phyloP scores from a whole-genome alignment of 2,797 vertebrate species.

The Acanthopagrus latus region DNA sequence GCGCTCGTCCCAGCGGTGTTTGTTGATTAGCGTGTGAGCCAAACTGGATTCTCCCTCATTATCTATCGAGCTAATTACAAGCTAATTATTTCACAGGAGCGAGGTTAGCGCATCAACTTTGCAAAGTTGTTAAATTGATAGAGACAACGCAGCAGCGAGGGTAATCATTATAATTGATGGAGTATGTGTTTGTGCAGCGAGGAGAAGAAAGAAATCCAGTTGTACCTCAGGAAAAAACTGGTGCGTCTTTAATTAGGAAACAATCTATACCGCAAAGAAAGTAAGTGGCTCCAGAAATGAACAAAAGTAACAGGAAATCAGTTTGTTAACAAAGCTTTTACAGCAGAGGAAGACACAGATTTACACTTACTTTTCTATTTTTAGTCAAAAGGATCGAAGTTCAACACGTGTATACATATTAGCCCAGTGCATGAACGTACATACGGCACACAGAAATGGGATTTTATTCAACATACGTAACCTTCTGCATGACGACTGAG shows the following conservation, averaged over 20 bases:
- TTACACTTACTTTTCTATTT: background rate
- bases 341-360: background rate
- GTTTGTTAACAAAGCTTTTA: background rate
- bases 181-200: conserved; percentile 21
- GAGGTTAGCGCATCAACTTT: conserved; percentile 41
- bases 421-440: background rate
- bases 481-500: background rate
- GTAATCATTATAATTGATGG: conserved; percentile 40
- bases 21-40: conserved; percentile 59
- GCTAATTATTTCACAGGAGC: conserved; percentile 60
- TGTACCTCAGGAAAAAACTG: conserved; percentile 11
- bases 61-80: conserved; percentile 66
- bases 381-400: background rate
- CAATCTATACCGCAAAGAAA: conserved; percentile 30
- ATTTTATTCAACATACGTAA: background rate
- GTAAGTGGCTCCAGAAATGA: conserved; percentile 1
- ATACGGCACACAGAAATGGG: background rate
- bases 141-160: conserved; percentile 46
- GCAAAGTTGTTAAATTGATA: conserved; percentile 61
- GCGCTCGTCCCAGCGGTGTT: conserved; percentile 41
- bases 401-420: background rate
- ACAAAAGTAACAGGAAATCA: background rate
- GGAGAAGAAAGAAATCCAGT: conserved; percentile 23
- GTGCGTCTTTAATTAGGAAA: conserved; percentile 44
- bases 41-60: conserved; percentile 64